Conservation (phyloP, 1,140 invertebrate species). For the Stenopsyche tienmushanensis region DNA sequence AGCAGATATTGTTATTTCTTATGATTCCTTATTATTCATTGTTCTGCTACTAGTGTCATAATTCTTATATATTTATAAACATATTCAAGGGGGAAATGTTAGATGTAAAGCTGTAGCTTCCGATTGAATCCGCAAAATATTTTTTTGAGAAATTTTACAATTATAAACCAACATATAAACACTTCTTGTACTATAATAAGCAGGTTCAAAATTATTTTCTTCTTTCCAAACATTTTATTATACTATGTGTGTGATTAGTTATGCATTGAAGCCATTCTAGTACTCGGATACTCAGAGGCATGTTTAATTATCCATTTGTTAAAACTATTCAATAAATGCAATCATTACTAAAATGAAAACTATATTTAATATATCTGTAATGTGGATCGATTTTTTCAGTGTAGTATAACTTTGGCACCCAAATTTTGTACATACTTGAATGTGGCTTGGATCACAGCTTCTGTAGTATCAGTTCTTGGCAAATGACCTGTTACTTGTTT, state of each 20-base stretch:
- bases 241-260: conserved; percentile 26
- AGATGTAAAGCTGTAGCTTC: too few relatives aligned
- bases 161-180: too few relatives aligned
- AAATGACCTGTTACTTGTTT: conserved; percentile 41
- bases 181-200: conserved; percentile 1
- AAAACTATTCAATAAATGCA: conserved; percentile 34
- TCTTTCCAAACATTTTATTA: conserved; percentile 14
- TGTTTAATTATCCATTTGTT: conserved; percentile 38
- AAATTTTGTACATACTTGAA: conserved; percentile 42
- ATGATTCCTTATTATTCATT: background rate
- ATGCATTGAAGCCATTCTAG: conserved; percentile 29
- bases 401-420: conserved; percentile 42
- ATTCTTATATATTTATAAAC: background rate
- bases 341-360: conserved; percentile 31
- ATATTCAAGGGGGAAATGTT: too few relatives aligned
- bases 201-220: conserved; percentile 25
- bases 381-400: conserved; percentile 41
- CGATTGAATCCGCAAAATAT: too few relatives aligned
- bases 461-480: conserved; percentile 41
- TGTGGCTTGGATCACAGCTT: conserved; percentile 43
- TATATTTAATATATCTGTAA: conserved; percentile 36
- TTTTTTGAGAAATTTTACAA: too few relatives aligned
- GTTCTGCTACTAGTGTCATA: background rate
- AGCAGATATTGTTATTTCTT: background rate
- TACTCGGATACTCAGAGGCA: conserved; percentile 35